These are phyloP conservation scores for Montipora cactus DNA, from an alignment of 64 coral and sea anemone species.

Conservation along the genomic window DNA sequence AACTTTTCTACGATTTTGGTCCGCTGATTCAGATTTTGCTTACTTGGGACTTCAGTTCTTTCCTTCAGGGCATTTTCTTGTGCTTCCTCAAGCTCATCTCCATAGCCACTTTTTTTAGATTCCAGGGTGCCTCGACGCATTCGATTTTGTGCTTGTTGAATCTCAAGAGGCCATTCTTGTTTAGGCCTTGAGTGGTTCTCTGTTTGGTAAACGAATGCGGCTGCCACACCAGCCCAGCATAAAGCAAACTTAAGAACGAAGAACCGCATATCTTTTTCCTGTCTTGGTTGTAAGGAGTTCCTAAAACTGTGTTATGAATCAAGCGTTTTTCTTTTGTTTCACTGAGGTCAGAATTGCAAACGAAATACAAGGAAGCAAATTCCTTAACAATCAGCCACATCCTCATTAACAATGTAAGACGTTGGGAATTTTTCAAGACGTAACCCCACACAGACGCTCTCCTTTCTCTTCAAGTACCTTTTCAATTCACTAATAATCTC, in stretches of 20 bases:
- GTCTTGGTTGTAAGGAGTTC: not conserved
- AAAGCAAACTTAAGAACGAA: not conserved
- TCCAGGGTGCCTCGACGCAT: not conserved
- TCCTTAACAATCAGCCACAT: not conserved
- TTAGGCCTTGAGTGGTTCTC: not conserved
- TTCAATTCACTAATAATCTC: no score
- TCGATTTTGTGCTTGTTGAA: not conserved
- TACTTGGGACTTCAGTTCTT: not conserved
- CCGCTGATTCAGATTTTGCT: not conserved
- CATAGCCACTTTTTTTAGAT: not conserved
- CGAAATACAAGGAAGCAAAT: not conserved
- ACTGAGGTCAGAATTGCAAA: conserved; percentile 44
- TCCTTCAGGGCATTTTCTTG: not conserved
- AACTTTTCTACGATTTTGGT: not conserved
- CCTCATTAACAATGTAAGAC: conserved; percentile 31
- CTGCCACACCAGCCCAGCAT: not conserved
- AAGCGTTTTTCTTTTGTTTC: not conserved
- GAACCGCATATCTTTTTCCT: not conserved
- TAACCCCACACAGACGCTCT: not conserved
- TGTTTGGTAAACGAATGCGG: not conserved
- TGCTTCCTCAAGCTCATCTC: not conserved
- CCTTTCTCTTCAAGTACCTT: not conserved
- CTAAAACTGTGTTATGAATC: not conserved
- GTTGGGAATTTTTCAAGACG: not conserved
- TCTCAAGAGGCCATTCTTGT: not conserved